A percentile compares a stretch with the other conserved stretches of the same genome.
These are phyloP conservation scores for Nesoenas mayeri DNA, from an alignment of 2,113 vertebrate species.

Conservation along the genomic window DNA sequence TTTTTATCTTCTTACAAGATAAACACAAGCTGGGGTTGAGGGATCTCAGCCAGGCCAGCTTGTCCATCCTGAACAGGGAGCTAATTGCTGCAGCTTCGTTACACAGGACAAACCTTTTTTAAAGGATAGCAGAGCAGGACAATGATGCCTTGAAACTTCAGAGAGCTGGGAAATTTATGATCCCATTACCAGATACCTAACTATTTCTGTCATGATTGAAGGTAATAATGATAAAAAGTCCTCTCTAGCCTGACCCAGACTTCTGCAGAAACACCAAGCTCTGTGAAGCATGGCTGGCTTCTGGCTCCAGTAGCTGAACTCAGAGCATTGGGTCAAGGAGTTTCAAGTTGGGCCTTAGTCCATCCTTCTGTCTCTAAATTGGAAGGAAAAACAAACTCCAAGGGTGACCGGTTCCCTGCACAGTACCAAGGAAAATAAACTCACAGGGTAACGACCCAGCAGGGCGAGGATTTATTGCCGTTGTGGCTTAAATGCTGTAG, in stretches of 20 bases:
- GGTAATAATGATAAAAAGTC: slow-evolving; percentile 7
- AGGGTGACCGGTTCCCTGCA: background rate
- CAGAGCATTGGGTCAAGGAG: background rate
- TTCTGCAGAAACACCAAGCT: background rate
- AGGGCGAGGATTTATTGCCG: background rate
- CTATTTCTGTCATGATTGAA: background rate
- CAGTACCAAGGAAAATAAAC: slow-evolving; percentile 37
- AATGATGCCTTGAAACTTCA: background rate
- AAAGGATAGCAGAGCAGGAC: background rate
- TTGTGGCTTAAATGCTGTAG: background rate
- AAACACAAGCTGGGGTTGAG: background rate
- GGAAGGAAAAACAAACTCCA: slow-evolving; percentile 32
- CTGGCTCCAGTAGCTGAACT: slow-evolving; percentile 37
- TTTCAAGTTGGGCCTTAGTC: background rate
- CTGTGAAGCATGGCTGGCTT: slow-evolving; percentile 9
- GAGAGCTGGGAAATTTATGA: slow-evolving; percentile 24
- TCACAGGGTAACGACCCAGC: background rate
- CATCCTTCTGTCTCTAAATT: background rate
- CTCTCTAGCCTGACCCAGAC: background rate
- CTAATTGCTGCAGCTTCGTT: background rate
- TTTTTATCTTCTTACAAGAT: background rate
- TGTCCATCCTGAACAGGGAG: background rate
- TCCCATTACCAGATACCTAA: background rate
- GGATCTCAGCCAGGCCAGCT: background rate
- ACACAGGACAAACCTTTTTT: background rate